Percentiles rank a stretch among this genome's conserved stretches.
Evolutionary conservation across 2,113 vertebrate genomes (phyloP).

Genomic region (Ceuthmochares aereus): DNA sequence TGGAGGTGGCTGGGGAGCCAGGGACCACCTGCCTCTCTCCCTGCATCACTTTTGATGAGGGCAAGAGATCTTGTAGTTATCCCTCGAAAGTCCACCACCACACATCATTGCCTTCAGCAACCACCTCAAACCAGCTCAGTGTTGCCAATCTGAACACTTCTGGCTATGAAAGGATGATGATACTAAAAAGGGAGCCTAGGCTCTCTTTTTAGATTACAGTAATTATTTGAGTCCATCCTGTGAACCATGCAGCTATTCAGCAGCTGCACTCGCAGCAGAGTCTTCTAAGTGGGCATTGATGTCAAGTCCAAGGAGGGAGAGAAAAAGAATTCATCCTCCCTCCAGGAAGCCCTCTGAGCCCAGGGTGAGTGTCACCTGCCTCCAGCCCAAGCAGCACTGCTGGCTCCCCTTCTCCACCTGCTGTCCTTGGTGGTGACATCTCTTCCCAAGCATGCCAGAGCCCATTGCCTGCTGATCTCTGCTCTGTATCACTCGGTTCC

Average conservation of each 20-base stretch:
- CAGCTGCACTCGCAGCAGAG: neutral
- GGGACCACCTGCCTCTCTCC: neutral
- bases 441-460: neutral
- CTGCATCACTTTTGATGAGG: neutral
- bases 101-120: neutral
- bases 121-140: neutral
- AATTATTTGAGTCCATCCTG: neutral
- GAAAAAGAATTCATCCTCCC: neutral
- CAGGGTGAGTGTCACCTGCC: neutral
- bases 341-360: neutral
- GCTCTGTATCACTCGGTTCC: rapidly evolving
- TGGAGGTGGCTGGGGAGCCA: neutral
- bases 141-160: neutral
- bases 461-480: neutral
- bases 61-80: neutral
- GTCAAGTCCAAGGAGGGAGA: neutral
- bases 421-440: neutral
- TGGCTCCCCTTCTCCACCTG: neutral
- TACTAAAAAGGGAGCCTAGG: neutral
- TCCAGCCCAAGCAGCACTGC: neutral
- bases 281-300: neutral
- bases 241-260: neutral
- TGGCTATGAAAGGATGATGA: neutral
- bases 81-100: neutral
- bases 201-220: neutral